A percentile compares a stretch with the other conserved stretches of the same genome.
phyloP scores from a whole-genome alignment of 2,797 vertebrate genomes.

The Betta splendens region DNA sequence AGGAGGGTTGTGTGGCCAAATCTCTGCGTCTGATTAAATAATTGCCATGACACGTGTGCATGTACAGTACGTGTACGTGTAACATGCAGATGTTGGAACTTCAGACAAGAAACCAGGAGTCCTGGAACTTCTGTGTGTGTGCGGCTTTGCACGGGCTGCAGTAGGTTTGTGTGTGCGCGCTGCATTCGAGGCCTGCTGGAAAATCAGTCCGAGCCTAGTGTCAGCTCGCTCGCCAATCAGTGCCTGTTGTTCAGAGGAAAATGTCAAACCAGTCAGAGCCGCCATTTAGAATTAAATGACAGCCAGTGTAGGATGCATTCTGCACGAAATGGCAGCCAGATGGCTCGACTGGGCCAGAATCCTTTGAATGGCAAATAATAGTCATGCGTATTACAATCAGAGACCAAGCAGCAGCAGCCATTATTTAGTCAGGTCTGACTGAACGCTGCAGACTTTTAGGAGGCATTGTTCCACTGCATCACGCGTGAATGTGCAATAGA shows the following conservation, averaged over 20 bases:
- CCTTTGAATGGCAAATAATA: slow-evolving; percentile 53
- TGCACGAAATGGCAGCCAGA: slow-evolving; percentile 40
- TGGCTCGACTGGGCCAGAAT: slow-evolving; percentile 37
- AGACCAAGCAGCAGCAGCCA: not conserved
- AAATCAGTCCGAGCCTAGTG: slow-evolving; percentile 33
- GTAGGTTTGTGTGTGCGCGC: slow-evolving; percentile 22
- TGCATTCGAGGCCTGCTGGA: slow-evolving; percentile 26
- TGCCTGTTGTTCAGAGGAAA: slow-evolving; percentile 59
- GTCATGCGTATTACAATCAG: slow-evolving; percentile 19
- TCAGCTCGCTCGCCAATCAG: slow-evolving; percentile 61
- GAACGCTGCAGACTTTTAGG: not conserved
- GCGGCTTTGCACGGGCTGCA: not conserved
- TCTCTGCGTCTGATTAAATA: not conserved
- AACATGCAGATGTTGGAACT: not conserved
- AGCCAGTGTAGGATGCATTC: slow-evolving; percentile 51
- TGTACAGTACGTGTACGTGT: not conserved
- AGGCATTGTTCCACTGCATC: not conserved
- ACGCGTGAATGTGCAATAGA: not conserved
- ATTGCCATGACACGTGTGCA: too few species aligned
- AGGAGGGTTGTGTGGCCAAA: slow-evolving; percentile 1
- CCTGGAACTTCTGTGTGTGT: not conserved
- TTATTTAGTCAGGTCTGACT: slow-evolving; percentile 14
- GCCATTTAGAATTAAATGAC: slow-evolving; percentile 47
- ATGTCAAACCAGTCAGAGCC: slow-evolving; percentile 37
- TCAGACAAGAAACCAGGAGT: not conserved